Conservation (phyloP, 2,888 invertebrate species). For the Drosophila aldrichi region DNA sequence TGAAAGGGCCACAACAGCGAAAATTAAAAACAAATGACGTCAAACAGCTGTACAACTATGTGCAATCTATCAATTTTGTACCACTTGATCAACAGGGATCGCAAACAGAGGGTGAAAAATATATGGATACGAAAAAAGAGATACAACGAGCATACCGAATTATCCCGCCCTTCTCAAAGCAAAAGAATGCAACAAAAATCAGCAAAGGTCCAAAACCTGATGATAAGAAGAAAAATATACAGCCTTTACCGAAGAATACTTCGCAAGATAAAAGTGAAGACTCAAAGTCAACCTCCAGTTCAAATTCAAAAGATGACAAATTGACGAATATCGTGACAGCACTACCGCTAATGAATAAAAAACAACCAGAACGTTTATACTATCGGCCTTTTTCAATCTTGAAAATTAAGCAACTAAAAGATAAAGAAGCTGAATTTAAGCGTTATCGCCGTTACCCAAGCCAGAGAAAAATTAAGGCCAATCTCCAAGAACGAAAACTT, state of each 20-base stretch:
- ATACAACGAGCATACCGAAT: background rate
- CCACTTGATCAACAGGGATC: background rate
- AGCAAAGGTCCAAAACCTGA: background rate
- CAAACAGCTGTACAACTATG: no score
- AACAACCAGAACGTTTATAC: background rate
- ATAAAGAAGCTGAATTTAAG: background rate
- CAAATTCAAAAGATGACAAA: background rate
- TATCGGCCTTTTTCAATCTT: background rate
- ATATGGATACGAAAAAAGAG: background rate
- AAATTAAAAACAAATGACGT: background rate
- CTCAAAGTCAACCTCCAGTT: no score
- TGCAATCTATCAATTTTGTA: background rate
- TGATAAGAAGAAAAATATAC: background rate
- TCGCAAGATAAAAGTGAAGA: background rate
- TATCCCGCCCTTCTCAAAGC: background rate
- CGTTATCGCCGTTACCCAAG: fast-evolving
- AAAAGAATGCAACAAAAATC: background rate
- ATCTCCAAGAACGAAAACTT: background rate
- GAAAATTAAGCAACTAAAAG: background rate
- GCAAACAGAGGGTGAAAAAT: background rate
- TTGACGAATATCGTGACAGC: no score
- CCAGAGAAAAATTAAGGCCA: background rate
- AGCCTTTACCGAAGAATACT: background rate
- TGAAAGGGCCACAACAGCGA: background rate
- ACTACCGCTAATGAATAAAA: background rate